Conservation (phyloP, 1,140 invertebrate species). For the Gryon sp. region DNA sequence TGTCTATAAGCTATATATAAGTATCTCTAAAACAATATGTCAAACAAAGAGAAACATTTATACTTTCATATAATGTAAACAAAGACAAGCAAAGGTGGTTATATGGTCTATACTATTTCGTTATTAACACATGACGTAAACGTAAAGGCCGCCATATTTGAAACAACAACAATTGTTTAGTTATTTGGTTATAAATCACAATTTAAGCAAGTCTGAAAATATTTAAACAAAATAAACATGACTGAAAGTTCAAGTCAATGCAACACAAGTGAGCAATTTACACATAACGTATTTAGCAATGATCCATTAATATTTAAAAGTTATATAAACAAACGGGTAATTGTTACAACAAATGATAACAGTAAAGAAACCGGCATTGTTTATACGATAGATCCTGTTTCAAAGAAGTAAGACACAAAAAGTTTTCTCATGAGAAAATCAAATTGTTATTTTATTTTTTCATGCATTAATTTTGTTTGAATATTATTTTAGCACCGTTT, state of each 20-base stretch:
- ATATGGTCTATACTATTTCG: no score
- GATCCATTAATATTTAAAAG: constrained; percentile 72
- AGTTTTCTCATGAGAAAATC: no score
- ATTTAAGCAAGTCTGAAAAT: no score
- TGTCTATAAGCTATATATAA: no score
- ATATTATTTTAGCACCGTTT: constrained; percentile 65
- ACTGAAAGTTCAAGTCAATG: constrained; percentile 17
- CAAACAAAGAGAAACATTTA: no score
- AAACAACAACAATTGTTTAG: no score
- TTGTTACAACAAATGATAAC: constrained; percentile 68
- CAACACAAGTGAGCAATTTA: constrained; percentile 40
- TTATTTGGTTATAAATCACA: no score
- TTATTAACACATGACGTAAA: no score
- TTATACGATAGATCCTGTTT: constrained; percentile 77
- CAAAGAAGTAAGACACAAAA: constrained; percentile 70
- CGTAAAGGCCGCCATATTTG: no score
- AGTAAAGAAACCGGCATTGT: constrained; percentile 68
- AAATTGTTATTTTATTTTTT: constrained; percentile 2
- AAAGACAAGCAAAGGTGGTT: no score
- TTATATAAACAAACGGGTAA: constrained; percentile 71
- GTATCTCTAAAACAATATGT: no score
- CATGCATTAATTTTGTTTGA: not conserved
- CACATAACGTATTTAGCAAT: constrained; percentile 72
- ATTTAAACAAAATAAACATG: constrained; percentile 22
- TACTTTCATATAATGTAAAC: no score